Conservation (phyloP, 2,888 invertebrate genomes). For the Poecilobothrus nobilitatus region DNA sequence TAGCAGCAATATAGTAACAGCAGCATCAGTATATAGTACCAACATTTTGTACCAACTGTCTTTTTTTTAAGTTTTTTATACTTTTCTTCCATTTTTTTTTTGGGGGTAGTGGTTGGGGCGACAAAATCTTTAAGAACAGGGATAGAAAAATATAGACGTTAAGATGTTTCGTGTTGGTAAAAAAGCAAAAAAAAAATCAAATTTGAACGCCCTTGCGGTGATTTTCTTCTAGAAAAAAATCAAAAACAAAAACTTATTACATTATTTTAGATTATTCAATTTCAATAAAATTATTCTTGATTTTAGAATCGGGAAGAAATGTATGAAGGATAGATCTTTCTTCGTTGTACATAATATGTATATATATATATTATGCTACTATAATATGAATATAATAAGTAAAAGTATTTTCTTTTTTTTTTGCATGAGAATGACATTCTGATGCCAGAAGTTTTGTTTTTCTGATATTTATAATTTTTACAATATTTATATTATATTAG, state of each 20-base stretch:
- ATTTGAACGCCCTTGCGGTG: neutral
- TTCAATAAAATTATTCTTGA: neutral
- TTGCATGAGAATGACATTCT: constrained; percentile 1
- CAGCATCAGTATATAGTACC: no score
- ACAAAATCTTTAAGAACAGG: neutral
- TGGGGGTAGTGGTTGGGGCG: no score
- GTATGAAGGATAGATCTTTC: neutral
- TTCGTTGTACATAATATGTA: neutral
- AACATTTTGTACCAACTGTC: no score
- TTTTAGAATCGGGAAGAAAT: neutral
- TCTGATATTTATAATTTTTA: neutral
- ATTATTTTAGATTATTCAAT: constrained; percentile 4
- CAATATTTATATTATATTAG: neutral
- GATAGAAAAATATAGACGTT: neutral
- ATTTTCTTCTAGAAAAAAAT: neutral
- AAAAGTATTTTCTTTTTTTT: neutral
- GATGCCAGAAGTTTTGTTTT: neutral
- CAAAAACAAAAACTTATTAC: neutral
- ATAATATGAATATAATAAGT: neutral
- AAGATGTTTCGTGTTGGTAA: neutral
- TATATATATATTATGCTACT: no score
- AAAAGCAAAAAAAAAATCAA: neutral
- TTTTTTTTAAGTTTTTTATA: no score
- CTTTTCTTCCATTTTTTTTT: no score
- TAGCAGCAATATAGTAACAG: no score